phyloP scores from a whole-genome alignment of 1,140 invertebrate genomes.

The Drosophila simulans region DNA sequence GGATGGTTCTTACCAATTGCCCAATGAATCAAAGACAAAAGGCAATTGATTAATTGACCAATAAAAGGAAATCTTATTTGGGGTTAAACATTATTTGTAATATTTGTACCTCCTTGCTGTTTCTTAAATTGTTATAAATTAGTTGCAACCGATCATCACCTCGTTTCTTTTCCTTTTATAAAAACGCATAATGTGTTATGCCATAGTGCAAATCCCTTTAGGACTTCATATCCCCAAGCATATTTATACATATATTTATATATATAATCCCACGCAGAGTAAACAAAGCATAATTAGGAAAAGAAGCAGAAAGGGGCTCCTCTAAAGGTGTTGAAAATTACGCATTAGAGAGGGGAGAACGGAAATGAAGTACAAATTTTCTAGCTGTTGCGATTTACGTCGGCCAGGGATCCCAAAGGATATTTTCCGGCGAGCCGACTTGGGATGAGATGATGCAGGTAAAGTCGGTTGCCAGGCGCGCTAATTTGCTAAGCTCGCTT shows the following conservation, averaged over 20 bases:
- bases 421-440: constrained; percentile 21
- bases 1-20: constrained; percentile 18
- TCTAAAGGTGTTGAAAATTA: constrained; percentile 66
- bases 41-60: no score
- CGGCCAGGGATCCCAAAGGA: constrained; percentile 36
- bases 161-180: not conserved
- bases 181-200: not conserved
- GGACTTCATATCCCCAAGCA: constrained; percentile 1
- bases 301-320: constrained; percentile 19
- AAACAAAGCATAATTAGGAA: constrained; percentile 77
- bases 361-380: constrained; percentile 79
- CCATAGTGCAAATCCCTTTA: constrained; percentile 2
- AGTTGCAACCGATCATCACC: not conserved
- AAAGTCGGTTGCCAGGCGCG: constrained; percentile 57
- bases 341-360: constrained; percentile 46
- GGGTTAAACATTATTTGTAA: not conserved
- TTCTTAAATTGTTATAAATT: not conserved
- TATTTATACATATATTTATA: constrained; percentile 13
- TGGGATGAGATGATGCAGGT: constrained; percentile 15
- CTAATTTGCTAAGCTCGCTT: constrained; percentile 80
- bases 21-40: constrained; percentile 2
- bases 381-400: constrained; percentile 54
- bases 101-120: no score
- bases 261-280: constrained; percentile 33
- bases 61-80: constrained; percentile 1